Percentiles rank a stretch among this genome's conserved stretches.
Evolutionary conservation across 2,113 vertebrate genomes (phyloP).

Genomic region (Cryptotis parvus): DNA sequence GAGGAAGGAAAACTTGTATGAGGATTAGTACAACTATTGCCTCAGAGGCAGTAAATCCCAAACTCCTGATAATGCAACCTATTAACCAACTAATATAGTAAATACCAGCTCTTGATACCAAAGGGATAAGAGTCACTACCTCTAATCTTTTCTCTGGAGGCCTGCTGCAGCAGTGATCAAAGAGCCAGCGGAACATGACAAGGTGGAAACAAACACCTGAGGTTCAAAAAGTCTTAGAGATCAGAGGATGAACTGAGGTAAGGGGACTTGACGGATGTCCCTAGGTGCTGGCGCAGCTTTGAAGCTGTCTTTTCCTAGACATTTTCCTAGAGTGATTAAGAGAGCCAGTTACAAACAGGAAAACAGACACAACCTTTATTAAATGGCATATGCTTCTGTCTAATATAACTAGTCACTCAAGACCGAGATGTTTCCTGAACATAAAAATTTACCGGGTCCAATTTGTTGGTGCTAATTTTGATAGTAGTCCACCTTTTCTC

Average conservation of each 20-base stretch:
- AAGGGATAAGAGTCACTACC: conserved; percentile 26
- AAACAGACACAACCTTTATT: not conserved
- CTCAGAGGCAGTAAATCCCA: conserved; percentile 42
- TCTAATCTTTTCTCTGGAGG: conserved; percentile 35
- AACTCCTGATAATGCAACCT: conserved; percentile 47
- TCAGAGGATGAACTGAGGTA: not conserved
- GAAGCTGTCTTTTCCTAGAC: conserved; percentile 35
- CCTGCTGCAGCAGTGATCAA: conserved; percentile 30
- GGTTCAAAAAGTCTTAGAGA: conserved; percentile 36
- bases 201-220: conserved; percentile 57
- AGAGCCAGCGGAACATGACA: conserved; percentile 30
- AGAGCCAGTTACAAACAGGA: conserved; percentile 43
- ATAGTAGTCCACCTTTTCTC: not conserved
- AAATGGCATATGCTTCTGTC: not conserved
- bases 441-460: not conserved
- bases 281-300: not conserved
- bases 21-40: conserved; percentile 36
- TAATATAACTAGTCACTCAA: not conserved
- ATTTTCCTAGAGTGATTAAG: conserved; percentile 42
- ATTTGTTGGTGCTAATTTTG: not conserved
- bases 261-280: conserved; percentile 34
- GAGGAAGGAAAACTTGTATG: conserved; percentile 22
- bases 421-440: not conserved
- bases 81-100: conserved; percentile 32
- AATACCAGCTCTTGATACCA: conserved; percentile 39